Evolutionary conservation across 2,888 invertebrate species (phyloP), one percentile per base, ranked within the genome.

Genomic region (Heteromyza rotundicornis): DNA sequence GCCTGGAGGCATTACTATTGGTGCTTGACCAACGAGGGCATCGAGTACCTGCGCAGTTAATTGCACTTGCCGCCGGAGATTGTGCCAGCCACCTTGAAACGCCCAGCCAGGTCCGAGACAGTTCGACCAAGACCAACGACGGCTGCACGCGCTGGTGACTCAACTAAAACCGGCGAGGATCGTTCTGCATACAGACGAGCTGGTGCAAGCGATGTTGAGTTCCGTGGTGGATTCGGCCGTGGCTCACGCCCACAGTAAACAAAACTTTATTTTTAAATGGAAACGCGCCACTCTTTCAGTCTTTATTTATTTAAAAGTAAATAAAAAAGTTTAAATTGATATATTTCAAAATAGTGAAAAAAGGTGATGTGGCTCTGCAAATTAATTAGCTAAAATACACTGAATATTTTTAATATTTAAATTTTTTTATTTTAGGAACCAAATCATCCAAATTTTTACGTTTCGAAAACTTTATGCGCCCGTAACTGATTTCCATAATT

Each of bases 1-100:
- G 98, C 98, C 2, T 99, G 98, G 98, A 90, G 97, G 78, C 98
- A 98, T 84, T 98, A 94, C 78, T 99, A 99, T 84, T 99, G 98
- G 97, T 89, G 81, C 84, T 87, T 99, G 70, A 98, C 96, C 66
- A 98, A 98, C 82, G 95, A 97, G 78, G 98, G 98, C 74, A 98
- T 98, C 82, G 93, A 95, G 81, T 98, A 95, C 83, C 86, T 99
- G 69, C 88, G 98, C 68, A 92, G 92, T 78, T 97, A 92, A 85
- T 88, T 98, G 67, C 96, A 98, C 81, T 87, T 99, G 77, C 98
- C 98, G 14, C 91, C 96, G 67, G 98, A 98, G 88, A 98, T 98
- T 84, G 97, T 98, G 23, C 98, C 98, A 19, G 91, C 96, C 1
- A 99, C 99, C 1, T 87, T 99, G 70, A 98, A 97, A 86, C 89